Conservation (phyloP, 1,140 invertebrate species). For the Zaprionus ornatus region DNA sequence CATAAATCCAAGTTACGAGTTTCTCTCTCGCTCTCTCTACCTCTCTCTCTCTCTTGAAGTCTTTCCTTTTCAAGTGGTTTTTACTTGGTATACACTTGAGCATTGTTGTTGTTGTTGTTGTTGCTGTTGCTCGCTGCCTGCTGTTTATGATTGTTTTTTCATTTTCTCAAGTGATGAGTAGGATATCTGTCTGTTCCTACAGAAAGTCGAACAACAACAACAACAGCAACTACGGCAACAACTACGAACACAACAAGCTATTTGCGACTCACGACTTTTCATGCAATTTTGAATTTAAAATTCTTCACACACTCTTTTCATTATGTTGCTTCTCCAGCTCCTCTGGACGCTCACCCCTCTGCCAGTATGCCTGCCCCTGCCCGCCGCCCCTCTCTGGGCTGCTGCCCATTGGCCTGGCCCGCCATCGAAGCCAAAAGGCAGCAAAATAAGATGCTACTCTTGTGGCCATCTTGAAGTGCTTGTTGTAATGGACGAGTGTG, state of each 20-base stretch:
- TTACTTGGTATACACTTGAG: slow-evolving; percentile 71
- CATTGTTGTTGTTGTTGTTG: slow-evolving; percentile 52
- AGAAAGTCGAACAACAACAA: slow-evolving; percentile 35
- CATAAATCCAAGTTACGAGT: slow-evolving; percentile 28
- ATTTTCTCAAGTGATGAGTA: slow-evolving; percentile 83
- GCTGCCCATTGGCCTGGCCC: slow-evolving; percentile 64
- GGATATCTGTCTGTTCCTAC: slow-evolving; percentile 71
- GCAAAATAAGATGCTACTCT: slow-evolving; percentile 80
- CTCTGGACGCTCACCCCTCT: background rate
- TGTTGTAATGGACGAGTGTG: slow-evolving; percentile 63
- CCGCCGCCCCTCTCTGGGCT: background rate
- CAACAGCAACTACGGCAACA: slow-evolving; percentile 32
- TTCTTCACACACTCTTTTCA: slow-evolving; percentile 82
- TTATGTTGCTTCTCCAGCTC: slow-evolving; percentile 64
- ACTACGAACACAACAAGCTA: slow-evolving; percentile 67
- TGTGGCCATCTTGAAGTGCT: slow-evolving; percentile 79
- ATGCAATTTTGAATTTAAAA: slow-evolving; percentile 83
- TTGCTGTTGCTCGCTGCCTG: slow-evolving; percentile 54
- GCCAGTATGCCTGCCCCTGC: background rate
- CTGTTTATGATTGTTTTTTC: slow-evolving; percentile 81
- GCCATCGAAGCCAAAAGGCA: slow-evolving; percentile 66
- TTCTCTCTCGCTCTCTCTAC: slow-evolving; percentile 52
- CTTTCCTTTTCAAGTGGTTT: slow-evolving; percentile 66
- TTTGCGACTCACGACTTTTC: slow-evolving; percentile 82
- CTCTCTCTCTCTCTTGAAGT: slow-evolving; percentile 25